Evolutionary conservation across 2,113 vertebrate genomes (phyloP).

Genomic region (Pycnonotus jocosus): DNA sequence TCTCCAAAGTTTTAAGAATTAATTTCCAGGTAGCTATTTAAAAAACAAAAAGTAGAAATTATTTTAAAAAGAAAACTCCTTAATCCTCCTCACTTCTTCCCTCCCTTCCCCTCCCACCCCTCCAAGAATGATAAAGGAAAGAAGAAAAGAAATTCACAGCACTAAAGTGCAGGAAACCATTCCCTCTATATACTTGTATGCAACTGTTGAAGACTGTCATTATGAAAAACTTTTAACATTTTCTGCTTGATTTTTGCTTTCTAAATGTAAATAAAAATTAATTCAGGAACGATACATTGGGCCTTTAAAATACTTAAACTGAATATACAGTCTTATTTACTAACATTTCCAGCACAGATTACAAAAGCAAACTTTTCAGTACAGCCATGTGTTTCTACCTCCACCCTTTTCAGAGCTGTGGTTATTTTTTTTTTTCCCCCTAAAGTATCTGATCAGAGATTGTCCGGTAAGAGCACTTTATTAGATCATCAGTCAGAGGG

Average conservation of each 20-base stretch:
- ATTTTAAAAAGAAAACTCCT: neutral
- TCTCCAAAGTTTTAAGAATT: slow-evolving; percentile 75
- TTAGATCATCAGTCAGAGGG: slow-evolving; percentile 85
- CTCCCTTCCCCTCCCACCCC: neutral
- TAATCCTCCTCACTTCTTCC: neutral
- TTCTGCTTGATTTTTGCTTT: neutral
- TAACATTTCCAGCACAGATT: slow-evolving; percentile 18
- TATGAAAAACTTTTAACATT: neutral
- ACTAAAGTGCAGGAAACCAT: neutral
- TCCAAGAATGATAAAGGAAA: neutral
- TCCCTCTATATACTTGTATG: neutral
- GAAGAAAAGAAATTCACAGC: neutral
- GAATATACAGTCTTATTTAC: neutral
- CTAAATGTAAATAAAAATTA: neutral
- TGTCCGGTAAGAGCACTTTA: slow-evolving; percentile 85
- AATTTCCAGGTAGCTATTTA: slow-evolving; percentile 71
- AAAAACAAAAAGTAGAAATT: slow-evolving; percentile 39
- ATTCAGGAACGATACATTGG: neutral
- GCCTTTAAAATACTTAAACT: neutral
- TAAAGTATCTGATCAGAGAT: slow-evolving; percentile 83
- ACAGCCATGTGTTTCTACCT: neutral
- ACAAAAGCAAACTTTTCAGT: slow-evolving; percentile 41
- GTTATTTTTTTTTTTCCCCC: slow-evolving; percentile 1
- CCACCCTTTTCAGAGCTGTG: slow-evolving; percentile 28
- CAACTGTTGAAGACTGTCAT: neutral